Percentiles rank a stretch among this genome's conserved stretches.
Conservation (phyloP, 2,113 vertebrate species). For the Alouatta palliata region DNA sequence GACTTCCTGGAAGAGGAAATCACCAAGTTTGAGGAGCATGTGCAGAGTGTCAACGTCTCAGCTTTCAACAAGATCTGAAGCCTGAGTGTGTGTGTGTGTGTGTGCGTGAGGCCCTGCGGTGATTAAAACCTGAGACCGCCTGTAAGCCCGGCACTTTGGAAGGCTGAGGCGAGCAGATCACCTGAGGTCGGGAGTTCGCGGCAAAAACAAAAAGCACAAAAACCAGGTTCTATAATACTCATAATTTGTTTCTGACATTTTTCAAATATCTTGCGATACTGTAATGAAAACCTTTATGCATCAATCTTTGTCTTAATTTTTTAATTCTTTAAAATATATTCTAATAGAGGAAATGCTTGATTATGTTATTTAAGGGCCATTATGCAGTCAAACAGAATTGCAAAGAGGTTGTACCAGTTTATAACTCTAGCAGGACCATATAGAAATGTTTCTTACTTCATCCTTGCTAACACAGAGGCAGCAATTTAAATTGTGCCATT, state of each 20-base stretch:
- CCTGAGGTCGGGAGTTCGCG: no score
- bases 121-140: no score
- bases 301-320: background rate
- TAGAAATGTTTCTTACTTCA: background rate
- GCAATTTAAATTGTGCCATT: background rate
- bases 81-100: background rate
- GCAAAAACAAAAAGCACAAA: no score
- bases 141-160: no score
- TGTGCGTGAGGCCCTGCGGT: no score
- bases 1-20: no score
- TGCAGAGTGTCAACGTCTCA: background rate
- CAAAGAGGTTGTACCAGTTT: background rate
- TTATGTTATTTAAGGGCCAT: background rate
- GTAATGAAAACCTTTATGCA: background rate
- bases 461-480: background rate
- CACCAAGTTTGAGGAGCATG: no score
- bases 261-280: background rate
- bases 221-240: background rate
- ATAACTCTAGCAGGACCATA: background rate
- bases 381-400: background rate
- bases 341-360: background rate
- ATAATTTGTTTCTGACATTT: background rate
- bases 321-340: constrained; percentile 12
- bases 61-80: background rate
- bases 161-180: no score